phyloP scores from a whole-genome alignment of 2,888 invertebrate species.

The Hyalella azteca region DNA sequence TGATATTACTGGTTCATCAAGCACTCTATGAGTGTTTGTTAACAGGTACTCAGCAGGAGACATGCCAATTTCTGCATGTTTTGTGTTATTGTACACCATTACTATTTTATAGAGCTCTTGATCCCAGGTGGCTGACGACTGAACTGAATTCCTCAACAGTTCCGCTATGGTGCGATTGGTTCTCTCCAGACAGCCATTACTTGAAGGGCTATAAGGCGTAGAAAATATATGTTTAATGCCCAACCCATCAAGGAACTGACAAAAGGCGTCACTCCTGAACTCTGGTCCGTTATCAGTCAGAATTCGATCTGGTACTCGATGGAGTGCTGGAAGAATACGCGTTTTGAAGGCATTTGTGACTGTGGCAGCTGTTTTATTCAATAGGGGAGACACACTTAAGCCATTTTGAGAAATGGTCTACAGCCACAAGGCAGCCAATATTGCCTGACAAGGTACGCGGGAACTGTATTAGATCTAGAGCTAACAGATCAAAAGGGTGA shows the following conservation, averaged over 20 bases:
- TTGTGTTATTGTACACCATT: background rate
- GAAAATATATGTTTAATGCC: background rate
- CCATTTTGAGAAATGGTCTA: background rate
- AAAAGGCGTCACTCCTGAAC: background rate
- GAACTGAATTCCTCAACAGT: background rate
- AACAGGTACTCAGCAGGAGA: background rate
- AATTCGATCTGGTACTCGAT: background rate
- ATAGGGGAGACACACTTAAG: background rate
- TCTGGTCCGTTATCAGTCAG: background rate
- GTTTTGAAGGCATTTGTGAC: background rate
- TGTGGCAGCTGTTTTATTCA: background rate
- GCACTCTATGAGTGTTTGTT: background rate
- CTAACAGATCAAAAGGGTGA: background rate
- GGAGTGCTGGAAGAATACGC: background rate
- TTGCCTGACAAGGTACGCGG: background rate
- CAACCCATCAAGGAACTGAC: background rate
- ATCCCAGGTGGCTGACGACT: too few species aligned
- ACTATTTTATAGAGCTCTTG: background rate
- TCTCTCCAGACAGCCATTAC: background rate
- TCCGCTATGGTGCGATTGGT: background rate
- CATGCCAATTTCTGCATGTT: background rate
- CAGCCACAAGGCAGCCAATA: background rate
- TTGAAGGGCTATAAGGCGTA: background rate
- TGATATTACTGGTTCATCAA: background rate
- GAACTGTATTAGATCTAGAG: background rate